A percentile compares a stretch with the other conserved stretches of the same genome.
phyloP scores from a whole-genome alignment of 1,140 invertebrate species.

The Habropoda laboriosa region DNA sequence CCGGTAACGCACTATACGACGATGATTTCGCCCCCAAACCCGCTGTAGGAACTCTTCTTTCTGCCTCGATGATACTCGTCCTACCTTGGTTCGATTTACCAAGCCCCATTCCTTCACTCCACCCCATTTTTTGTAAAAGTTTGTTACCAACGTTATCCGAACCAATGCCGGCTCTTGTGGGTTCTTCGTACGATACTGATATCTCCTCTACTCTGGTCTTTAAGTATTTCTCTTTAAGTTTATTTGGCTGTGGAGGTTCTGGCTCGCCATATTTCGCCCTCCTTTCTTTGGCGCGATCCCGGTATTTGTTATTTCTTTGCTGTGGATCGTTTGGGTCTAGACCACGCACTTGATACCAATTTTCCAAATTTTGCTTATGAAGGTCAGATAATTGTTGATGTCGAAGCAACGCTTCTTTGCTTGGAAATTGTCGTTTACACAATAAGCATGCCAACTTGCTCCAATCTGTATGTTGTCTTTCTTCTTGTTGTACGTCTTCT shows the following conservation, averaged over 20 bases:
- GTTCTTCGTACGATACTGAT: constrained; percentile 83
- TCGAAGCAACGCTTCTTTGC: constrained; percentile 92
- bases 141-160: constrained; percentile 95
- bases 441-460: constrained; percentile 95
- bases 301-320: constrained; percentile 85
- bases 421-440: constrained; percentile 97
- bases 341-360: constrained; percentile 83
- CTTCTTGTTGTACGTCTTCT: constrained; percentile 83
- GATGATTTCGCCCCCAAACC: constrained; percentile 89
- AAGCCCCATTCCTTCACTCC: constrained; percentile 97
- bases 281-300: constrained; percentile 98
- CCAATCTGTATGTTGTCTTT: constrained; percentile 90
- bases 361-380: constrained; percentile 96
- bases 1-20: constrained; percentile 88
- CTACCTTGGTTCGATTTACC: constrained; percentile 97
- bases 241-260: constrained; percentile 88
- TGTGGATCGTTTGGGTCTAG: constrained; percentile 83
- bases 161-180: constrained; percentile 89
- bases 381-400: constrained; percentile 97
- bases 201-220: constrained; percentile 83
- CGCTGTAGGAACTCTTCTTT: constrained; percentile 86
- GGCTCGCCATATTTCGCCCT: constrained; percentile 96
- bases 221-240: constrained; percentile 87
- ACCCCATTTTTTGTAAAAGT: constrained; percentile 99
- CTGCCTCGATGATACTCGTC: constrained; percentile 93